Percentiles rank a stretch among this genome's conserved stretches.
Conservation (phyloP, 2,113 vertebrate species). For the Rhabdomys dilectus region DNA sequence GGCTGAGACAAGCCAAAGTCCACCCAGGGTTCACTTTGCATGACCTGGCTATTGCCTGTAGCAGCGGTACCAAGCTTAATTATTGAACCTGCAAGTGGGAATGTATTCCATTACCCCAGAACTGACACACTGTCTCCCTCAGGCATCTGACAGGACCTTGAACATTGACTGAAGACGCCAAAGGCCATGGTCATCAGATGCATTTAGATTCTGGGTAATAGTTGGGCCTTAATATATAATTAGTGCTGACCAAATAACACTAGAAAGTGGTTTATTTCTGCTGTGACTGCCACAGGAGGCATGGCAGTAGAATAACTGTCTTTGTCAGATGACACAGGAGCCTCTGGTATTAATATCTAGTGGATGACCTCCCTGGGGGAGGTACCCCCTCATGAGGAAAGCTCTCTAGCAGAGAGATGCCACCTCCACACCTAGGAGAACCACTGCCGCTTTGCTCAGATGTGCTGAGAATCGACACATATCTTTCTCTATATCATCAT, state of each 20-base stretch:
- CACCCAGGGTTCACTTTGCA: background rate
- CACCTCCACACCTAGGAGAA: background rate
- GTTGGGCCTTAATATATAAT: background rate
- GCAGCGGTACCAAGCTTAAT: background rate
- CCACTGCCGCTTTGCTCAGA: background rate
- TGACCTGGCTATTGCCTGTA: background rate
- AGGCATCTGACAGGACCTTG: background rate
- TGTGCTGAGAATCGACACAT: background rate
- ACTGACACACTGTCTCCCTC: background rate
- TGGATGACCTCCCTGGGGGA: background rate
- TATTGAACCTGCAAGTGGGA: conserved; percentile 33
- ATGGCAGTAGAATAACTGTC: background rate
- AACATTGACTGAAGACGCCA: background rate
- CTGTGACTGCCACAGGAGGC: background rate
- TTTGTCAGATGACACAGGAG: conserved; percentile 35
- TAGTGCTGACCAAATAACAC: background rate
- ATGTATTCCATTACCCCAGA: conserved; percentile 26
- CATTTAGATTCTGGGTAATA: conserved; percentile 36
- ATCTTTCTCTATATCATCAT: background rate
- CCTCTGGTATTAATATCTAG: background rate
- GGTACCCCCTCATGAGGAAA: background rate
- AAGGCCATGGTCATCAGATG: background rate
- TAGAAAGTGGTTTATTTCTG: conserved; percentile 23
- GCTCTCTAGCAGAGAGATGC: background rate
- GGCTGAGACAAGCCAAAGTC: background rate